Base-by-base conservation (phyloP, 2,888 invertebrate species). In the Poecilobothrus nobilitatus region DNA sequence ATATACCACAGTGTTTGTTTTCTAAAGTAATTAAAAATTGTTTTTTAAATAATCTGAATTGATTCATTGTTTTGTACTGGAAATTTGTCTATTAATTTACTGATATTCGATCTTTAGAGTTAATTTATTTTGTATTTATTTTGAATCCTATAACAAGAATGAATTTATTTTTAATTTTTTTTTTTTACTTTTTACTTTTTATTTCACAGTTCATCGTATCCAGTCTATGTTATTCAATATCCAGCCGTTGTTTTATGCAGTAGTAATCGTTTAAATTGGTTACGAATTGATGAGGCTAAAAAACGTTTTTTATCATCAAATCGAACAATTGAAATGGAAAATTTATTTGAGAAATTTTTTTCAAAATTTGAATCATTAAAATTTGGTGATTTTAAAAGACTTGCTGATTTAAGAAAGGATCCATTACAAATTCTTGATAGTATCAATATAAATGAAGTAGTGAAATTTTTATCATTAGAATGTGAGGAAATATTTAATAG, bases 401-500 rank as follows among this genome's bases (percentile, higher is more conserved):
- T 63, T 63, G 10, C 10, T 3, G 63, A 63, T 15, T 27, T 63
- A 27, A 12, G 27, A 33, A 63, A 63, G 27, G 27, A 27, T 63
- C 77, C 80, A 66, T 73, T 79, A 64, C 79, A 79, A 68, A 69
- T 72, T 0, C 66, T 81, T 3, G 72, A 78, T 34, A 74, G 75
- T 27, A 68, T 81, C 1, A 76, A 81, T 69, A 68, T 81, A 1
- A 73, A 72, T 0, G 67, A 73, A 0, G 64, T 81, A 69, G 76
- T 74, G 0, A 0, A 63, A 0, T 77, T 77, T 63, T 44, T 80
- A 64, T 68, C 73, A 0, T 72, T 74, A 15, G 63, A 62, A 0
- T 84, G 84, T 70, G 75, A 81, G 34, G 83, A 83, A 22, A 72
- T 84, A 1, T 75, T 84, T 61, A 2, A 53, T 53, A 15, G 53